Evolutionary conservation across 92 coral and sea anemone genomes (phyloP), one percentile per base, ranked within the genome.

Genomic region (Blastomussa wellsi): DNA sequence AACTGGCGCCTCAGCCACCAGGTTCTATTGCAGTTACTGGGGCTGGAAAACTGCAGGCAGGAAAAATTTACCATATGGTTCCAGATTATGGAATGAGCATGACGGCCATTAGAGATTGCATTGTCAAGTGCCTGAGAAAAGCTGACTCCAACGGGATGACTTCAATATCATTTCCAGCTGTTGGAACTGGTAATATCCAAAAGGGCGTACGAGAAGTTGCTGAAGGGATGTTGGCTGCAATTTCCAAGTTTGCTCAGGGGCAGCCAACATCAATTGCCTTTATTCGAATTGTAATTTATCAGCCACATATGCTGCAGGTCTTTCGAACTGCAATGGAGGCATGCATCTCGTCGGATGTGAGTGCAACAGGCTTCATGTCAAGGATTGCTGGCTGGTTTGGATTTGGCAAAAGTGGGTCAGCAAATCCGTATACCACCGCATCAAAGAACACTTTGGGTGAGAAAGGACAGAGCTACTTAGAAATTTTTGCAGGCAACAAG

Each of bases 81-180:
- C 88, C 89, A 17, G 57, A 20, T n/a, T 47, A 65, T 31, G 6
- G 0, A 28, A 5, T 1, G 17, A 33, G 35, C 57, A 36, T 24
- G 62, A 17, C 87, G 15, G 74, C 74, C 24, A 49, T 90, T 14
- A 86, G 70, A 39, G 89, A 76, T 1, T 83, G 80, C 70, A 28
- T 95, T 17, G 15, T 81, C 0, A 83, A 66, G 55, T 95, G 96
- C 66, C 88, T 95, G 8, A 31, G 41, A 41, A 29, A 13, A 48
- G 93, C 91, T 2, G 90, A 89, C 15, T 26, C 78, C 0, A 4
- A 69, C 17, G 73, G 90, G 6, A 10, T 93, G 32, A 69, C 74
- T 13, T 89, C 96, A 1, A 89, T 93, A 29, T 86, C 96, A 17
- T 60, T 95, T 10, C 98, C 96, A 33, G 98, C 98, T 6, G 52